Percentiles rank a stretch among this genome's conserved stretches.
Evolutionary conservation across 2,113 vertebrate genomes (phyloP).

Genomic region (Siniperca knerii): DNA sequence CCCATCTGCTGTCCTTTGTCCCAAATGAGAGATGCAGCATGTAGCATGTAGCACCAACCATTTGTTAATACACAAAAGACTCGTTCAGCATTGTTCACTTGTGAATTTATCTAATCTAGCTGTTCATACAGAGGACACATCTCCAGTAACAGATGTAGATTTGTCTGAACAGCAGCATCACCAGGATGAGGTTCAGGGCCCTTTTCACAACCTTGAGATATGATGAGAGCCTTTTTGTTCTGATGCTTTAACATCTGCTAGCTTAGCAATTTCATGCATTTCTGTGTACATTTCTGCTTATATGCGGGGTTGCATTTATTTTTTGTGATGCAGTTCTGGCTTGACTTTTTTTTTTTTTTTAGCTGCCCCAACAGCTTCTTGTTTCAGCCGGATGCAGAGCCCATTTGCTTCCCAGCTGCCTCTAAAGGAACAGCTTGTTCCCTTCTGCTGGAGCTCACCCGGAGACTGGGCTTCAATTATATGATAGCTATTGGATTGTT

Average conservation of each 20-base stretch:
- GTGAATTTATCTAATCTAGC: background rate
- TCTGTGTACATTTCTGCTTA: background rate
- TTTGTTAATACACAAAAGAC: background rate
- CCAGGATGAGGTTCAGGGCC: background rate
- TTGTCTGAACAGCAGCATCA: background rate
- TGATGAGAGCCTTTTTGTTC: background rate
- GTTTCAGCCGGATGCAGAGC: background rate
- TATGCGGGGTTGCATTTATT: fast-evolving
- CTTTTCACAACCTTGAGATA: slow-evolving; percentile 13
- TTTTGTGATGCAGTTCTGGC: too few species aligned
- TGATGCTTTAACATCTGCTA: background rate
- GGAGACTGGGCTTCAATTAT: background rate
- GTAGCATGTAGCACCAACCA: background rate
- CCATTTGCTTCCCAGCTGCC: background rate
- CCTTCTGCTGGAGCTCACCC: slow-evolving; percentile 16
- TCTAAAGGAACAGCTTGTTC: slow-evolving; percentile 48
- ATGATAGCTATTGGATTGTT: background rate
- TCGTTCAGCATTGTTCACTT: too few species aligned
- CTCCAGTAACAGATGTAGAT: background rate
- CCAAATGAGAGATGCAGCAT: slow-evolving; percentile 13
- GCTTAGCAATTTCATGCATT: background rate
- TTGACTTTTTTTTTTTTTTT: background rate
- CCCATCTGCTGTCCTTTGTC: slow-evolving; percentile 75
- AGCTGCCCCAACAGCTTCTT: background rate
- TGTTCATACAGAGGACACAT: background rate